Conservation (phyloP, 2,113 vertebrate genomes). For the Paramormyrops kingsleyae region DNA sequence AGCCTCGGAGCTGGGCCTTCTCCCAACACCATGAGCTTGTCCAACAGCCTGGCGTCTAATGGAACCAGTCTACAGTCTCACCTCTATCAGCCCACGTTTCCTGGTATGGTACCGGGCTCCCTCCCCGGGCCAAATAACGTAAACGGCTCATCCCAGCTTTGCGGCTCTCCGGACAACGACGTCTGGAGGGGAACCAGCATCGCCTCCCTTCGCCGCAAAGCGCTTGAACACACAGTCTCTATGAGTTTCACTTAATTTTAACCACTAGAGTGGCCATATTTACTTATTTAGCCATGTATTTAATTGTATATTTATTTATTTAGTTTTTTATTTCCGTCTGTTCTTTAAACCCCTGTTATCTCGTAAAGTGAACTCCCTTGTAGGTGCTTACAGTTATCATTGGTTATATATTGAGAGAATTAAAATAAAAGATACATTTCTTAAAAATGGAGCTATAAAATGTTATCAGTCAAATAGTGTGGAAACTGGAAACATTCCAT, state of each 20-base stretch:
- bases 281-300: slow-evolving; percentile 7
- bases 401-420: neutral
- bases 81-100: slow-evolving; percentile 92
- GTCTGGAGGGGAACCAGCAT: slow-evolving; percentile 99
- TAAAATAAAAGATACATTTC: neutral
- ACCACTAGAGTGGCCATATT: slow-evolving; percentile 11
- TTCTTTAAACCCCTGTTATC: slow-evolving; percentile 15
- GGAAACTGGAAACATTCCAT: neutral
- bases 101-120: slow-evolving; percentile 89
- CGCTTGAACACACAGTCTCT: slow-evolving; percentile 97
- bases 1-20: slow-evolving; percentile 81
- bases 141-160: slow-evolving; percentile 88
- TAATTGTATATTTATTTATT: slow-evolving; percentile 21
- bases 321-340: slow-evolving; percentile 22
- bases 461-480: neutral
- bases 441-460: neutral
- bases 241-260: slow-evolving; percentile 94
- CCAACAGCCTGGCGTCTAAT: slow-evolving; percentile 88
- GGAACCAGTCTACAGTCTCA: slow-evolving; percentile 90
- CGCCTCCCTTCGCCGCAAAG: slow-evolving; percentile 92
- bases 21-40: slow-evolving; percentile 89
- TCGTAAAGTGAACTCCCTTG: neutral
- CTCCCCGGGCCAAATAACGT: slow-evolving; percentile 87
- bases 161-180: slow-evolving; percentile 94
- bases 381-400: neutral